A percentile compares a stretch with the other conserved stretches of the same genome.
Evolutionary conservation across 2,113 vertebrate genomes (phyloP).

Genomic region (Smithornis capensis): DNA sequence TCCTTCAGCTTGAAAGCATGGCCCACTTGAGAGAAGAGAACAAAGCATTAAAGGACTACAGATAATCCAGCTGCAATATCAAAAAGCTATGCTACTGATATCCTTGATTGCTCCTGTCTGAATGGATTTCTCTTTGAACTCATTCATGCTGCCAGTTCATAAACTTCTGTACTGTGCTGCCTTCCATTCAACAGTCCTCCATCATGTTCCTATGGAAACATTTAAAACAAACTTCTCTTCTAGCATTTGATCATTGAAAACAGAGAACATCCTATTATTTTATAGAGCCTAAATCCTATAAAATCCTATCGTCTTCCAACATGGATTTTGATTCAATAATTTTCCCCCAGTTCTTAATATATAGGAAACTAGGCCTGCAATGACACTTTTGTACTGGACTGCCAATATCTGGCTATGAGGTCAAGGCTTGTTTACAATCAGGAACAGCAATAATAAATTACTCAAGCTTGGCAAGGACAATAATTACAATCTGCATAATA

Average conservation of each 20-base stretch:
- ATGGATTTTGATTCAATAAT: not conserved
- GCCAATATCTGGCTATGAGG: not conserved
- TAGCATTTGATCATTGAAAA: not conserved
- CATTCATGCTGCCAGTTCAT: not conserved
- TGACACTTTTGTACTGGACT: not conserved
- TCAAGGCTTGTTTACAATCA: not conserved
- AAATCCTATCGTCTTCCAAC: not conserved
- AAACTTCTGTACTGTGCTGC: not conserved
- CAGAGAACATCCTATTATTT: not conserved
- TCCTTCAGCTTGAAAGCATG: not conserved
- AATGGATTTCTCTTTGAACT: conserved; percentile 23
- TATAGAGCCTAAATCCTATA: not conserved
- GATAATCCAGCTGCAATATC: not conserved
- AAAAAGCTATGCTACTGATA: not conserved
- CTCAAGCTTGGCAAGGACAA: not conserved
- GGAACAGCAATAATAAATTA: not conserved
- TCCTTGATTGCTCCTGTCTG: not conserved
- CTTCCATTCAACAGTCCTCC: not conserved
- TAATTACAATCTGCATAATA: not conserved
- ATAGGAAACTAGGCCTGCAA: not conserved
- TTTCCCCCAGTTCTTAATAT: not conserved
- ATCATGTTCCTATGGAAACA: not conserved
- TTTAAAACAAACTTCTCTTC: not conserved
- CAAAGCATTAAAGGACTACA: not conserved
- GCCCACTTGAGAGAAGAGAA: not conserved